phyloP scores from a whole-genome alignment of 2,888 invertebrate genomes.

The Mystacides longicornis region DNA sequence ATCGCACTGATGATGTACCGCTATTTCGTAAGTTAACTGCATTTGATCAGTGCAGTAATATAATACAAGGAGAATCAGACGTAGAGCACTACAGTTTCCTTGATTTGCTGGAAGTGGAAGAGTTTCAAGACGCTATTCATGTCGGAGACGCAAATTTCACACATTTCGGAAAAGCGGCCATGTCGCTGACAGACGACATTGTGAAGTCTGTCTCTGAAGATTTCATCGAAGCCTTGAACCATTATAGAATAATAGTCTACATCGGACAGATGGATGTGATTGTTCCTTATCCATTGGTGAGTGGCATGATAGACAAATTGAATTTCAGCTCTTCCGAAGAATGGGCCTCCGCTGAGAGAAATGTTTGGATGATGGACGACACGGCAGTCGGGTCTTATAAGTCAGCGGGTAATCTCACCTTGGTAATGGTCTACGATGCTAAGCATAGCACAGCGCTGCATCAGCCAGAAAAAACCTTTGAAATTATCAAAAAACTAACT shows the following conservation, averaged over 20 bases:
- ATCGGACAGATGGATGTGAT: background rate
- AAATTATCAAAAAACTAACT: background rate
- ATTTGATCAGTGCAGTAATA: conserved; percentile 38
- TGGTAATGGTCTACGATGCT: background rate
- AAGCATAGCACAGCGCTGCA: background rate
- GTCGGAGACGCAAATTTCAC: conserved; percentile 74
- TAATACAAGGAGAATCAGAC: background rate
- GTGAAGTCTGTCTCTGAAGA: conserved; percentile 74
- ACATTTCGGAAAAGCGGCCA: conserved; percentile 56
- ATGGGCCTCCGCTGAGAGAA: background rate
- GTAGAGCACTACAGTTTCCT: background rate
- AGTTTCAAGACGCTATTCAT: conserved; percentile 68
- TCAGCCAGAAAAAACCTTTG: background rate
- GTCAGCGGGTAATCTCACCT: background rate
- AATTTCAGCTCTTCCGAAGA: background rate
- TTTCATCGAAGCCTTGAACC: conserved; percentile 55
- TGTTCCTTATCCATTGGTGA: background rate
- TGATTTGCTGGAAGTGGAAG: conserved; percentile 46
- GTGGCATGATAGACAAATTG: background rate
- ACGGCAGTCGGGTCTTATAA: background rate
- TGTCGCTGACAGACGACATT: conserved; percentile 64
- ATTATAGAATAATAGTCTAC: background rate
- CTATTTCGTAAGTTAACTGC: conserved; percentile 69
- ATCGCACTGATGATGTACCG: conserved; percentile 47
- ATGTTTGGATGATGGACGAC: background rate